These are phyloP conservation scores for Isaurus tuberculatus DNA, from an alignment of 92 coral and sea anemone species.

Conservation along the genomic window DNA sequence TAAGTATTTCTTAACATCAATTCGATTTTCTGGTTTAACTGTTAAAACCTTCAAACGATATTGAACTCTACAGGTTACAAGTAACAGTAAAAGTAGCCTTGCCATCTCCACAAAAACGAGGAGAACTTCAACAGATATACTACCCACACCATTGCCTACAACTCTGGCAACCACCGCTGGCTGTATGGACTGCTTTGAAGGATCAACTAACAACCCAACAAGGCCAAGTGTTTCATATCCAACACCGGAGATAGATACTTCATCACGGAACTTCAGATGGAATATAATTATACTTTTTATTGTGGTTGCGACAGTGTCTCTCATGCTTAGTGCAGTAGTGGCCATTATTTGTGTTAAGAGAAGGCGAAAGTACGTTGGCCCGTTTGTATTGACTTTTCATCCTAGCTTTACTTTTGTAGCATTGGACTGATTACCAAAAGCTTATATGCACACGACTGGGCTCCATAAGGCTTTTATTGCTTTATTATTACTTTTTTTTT, in stretches of 20 bases:
- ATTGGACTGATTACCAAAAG: too few species aligned
- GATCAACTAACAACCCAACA: not conserved
- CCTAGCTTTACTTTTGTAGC: too few species aligned
- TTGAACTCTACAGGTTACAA: not conserved
- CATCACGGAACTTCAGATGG: not conserved
- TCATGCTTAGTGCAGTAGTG: not conserved
- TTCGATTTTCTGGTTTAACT: too few species aligned
- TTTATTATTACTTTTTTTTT: too few species aligned
- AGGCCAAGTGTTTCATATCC: not conserved
- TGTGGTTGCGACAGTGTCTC: not conserved
- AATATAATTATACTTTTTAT: not conserved
- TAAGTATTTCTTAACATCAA: too few species aligned
- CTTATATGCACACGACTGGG: too few species aligned
- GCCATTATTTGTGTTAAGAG: conserved; percentile 11
- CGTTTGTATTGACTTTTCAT: too few species aligned
- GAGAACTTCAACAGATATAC: not conserved
- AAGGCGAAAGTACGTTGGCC: not conserved
- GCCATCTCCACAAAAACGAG: not conserved
- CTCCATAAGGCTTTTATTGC: too few species aligned
- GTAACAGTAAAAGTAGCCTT: not conserved
- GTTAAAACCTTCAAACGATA: not conserved
- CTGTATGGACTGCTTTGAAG: not conserved
- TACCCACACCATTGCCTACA: not conserved
- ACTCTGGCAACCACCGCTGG: not conserved
- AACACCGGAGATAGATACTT: not conserved